Conservation (phyloP, 2,113 vertebrate species). For the Phrynosoma blainvillii region DNA sequence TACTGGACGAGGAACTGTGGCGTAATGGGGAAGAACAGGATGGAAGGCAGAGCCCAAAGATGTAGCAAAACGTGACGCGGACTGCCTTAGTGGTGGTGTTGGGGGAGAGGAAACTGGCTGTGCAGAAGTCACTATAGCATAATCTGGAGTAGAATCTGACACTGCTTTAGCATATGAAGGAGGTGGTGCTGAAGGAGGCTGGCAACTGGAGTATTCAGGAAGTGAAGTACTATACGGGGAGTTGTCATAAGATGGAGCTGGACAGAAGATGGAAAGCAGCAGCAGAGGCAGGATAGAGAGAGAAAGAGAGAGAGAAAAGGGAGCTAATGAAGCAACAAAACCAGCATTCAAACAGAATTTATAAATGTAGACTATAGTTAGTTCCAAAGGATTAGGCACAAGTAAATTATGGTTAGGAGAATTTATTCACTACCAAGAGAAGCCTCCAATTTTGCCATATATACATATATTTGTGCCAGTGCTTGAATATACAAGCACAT, state of each 20-base stretch:
- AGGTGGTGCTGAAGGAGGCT: constrained; percentile 83
- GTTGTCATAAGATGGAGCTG: constrained; percentile 91
- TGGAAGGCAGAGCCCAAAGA: constrained; percentile 98
- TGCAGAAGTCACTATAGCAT: constrained; percentile 81
- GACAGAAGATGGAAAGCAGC: constrained; percentile 80
- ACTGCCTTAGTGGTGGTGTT: constrained; percentile 93
- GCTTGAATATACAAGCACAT: constrained; percentile 36
- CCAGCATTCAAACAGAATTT: constrained; percentile 85
- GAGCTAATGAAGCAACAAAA: constrained; percentile 91
- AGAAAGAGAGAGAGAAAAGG: constrained; percentile 84
- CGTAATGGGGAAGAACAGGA: constrained; percentile 96
- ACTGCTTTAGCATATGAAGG: constrained; percentile 84
- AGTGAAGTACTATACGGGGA: constrained; percentile 87
- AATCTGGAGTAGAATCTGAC: constrained; percentile 83
- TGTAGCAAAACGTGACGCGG: constrained; percentile 95
- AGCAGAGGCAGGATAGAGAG: constrained; percentile 84
- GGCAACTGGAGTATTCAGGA: constrained; percentile 88
- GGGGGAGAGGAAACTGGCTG: constrained; percentile 86
- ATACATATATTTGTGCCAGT: constrained; percentile 55
- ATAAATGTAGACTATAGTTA: constrained; percentile 83
- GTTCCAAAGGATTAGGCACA: constrained; percentile 81
- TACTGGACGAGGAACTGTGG: constrained; percentile 88
- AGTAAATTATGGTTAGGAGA: constrained; percentile 70
- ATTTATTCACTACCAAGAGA: constrained; percentile 62
- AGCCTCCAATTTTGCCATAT: constrained; percentile 54